These are phyloP conservation scores for Shinisaurus crocodilurus DNA, from an alignment of 2,113 vertebrate species.

Conservation along the genomic window DNA sequence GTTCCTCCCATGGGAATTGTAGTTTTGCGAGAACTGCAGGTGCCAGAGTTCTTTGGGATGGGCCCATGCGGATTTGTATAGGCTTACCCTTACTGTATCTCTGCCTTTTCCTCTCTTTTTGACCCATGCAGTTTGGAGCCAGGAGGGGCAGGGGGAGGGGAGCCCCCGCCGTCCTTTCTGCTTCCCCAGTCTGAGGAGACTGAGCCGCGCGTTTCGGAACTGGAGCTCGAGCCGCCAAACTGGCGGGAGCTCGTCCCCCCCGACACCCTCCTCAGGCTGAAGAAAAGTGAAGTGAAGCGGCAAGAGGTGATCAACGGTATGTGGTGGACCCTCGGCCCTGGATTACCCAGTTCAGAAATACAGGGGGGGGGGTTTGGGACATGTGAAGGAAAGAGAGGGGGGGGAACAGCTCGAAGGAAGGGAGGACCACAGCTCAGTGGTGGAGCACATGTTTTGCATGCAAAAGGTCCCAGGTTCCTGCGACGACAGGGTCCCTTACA, in stretches of 20 bases:
- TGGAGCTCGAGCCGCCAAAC: conserved; percentile 88
- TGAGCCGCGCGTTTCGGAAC: conserved; percentile 83
- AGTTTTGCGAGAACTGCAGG: too few species aligned
- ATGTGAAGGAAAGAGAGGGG: neutral
- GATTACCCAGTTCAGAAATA: neutral
- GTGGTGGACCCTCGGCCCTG: neutral
- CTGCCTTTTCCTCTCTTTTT: neutral
- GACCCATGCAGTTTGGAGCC: conserved; percentile 76
- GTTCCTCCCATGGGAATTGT: neutral
- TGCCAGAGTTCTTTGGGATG: neutral
- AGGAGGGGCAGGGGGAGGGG: conserved; percentile 52
- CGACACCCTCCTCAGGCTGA: conserved; percentile 79
- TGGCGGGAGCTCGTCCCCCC: conserved; percentile 84
- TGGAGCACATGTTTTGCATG: too few species aligned
- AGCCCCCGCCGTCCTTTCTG: conserved; percentile 60
- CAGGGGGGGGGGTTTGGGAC: neutral
- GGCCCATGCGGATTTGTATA: accelerated
- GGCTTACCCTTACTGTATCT: neutral
- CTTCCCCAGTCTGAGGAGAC: conserved; percentile 81
- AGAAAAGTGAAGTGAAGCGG: conserved; percentile 88
- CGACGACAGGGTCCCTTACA: too few species aligned
- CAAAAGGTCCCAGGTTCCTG: too few species aligned
- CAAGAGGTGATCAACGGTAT: conserved; percentile 93
- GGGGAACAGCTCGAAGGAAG: neutral
- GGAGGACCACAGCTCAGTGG: neutral